Conservation (phyloP, 2,113 vertebrate genomes). For the Dasyornis broadbenti region DNA sequence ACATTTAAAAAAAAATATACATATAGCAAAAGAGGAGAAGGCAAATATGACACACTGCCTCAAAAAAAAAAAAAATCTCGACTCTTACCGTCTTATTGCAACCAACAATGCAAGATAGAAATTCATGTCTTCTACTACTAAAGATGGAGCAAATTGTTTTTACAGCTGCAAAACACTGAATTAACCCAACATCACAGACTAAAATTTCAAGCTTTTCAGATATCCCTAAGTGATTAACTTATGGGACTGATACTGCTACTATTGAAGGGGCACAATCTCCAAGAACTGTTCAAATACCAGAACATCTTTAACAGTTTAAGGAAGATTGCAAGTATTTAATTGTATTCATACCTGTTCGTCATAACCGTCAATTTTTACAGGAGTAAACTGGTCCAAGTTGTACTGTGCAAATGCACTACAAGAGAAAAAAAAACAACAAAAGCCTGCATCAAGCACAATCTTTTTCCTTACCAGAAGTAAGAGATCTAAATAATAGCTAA, state of each 20-base stretch:
- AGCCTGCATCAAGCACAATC: not conserved
- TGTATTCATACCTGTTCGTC: conserved; percentile 87
- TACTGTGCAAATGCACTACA: conserved; percentile 95
- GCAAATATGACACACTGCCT: not conserved
- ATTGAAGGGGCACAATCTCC: not conserved
- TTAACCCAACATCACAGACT: not conserved
- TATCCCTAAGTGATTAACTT: not conserved
- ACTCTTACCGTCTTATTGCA: not conserved
- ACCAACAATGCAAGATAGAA: not conserved
- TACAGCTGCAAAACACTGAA: not conserved
- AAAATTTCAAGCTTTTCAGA: not conserved
- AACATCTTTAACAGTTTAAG: not conserved
- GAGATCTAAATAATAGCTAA: not conserved
- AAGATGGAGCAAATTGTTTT: not conserved
- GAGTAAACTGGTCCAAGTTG: conserved; percentile 97
- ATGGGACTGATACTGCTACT: not conserved
- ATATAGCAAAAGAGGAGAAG: not conserved
- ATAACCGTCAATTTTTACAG: conserved; percentile 91
- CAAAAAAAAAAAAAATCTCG: not conserved
- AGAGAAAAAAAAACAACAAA: conserved; percentile 5
- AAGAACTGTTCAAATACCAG: not conserved
- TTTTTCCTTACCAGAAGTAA: not conserved
- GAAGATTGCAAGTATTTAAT: not conserved
- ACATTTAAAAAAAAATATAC: not conserved
- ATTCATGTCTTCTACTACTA: not conserved